phyloP scores from a whole-genome alignment of 2,113 vertebrate species.

The Ammodramus savannarum region DNA sequence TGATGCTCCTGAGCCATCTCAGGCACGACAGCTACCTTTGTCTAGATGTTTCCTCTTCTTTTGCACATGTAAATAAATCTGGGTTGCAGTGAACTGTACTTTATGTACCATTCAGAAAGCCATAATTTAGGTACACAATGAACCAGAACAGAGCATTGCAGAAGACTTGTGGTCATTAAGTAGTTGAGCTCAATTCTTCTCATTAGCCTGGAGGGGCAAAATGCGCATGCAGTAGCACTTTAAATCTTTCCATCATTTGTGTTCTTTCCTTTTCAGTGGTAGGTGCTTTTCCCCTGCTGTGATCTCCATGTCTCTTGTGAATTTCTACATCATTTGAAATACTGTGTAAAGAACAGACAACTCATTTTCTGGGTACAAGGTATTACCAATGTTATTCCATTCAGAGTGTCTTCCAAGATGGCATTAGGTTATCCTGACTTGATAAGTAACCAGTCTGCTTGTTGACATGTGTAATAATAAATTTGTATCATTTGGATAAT shows the following conservation, averaged over 20 bases:
- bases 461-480: not conserved
- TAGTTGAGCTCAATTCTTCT: not conserved
- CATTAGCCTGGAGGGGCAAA: not conserved
- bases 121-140: not conserved
- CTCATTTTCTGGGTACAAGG: not conserved
- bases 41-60: not conserved
- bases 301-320: not conserved
- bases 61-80: not conserved
- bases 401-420: not conserved
- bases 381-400: not conserved
- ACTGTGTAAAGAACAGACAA: not conserved
- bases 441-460: not conserved
- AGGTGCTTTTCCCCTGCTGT: not conserved
- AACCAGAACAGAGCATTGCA: not conserved
- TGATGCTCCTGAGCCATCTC: not conserved
- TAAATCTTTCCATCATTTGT: not conserved
- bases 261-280: not conserved
- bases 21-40: not conserved
- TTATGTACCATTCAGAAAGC: not conserved
- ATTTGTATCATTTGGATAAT: not conserved
- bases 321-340: constrained; percentile 9
- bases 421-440: accelerated
- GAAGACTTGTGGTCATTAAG: not conserved
- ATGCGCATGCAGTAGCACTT: not conserved
- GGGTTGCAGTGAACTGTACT: not conserved